Conservation (phyloP, 2,797 vertebrate genomes). For the Gastrophryne carolinensis region DNA sequence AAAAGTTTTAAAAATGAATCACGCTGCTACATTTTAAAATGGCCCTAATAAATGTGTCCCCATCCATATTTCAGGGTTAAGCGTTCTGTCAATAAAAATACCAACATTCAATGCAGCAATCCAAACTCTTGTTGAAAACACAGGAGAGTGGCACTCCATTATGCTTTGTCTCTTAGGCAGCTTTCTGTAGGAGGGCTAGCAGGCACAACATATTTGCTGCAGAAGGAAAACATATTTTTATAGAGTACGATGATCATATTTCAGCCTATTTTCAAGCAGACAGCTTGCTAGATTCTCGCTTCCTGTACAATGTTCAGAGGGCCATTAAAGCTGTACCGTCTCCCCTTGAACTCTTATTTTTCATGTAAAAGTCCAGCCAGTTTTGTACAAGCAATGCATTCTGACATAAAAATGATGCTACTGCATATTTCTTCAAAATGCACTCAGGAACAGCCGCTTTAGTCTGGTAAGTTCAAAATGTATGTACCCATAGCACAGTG, state of each 20-base stretch:
- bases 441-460: constrained; percentile 10
- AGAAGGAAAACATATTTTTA: constrained; percentile 46
- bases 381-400: constrained; percentile 15
- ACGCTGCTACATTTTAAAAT: background rate
- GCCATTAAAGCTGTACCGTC: constrained; percentile 19
- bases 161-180: constrained; percentile 43
- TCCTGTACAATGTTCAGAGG: constrained; percentile 14
- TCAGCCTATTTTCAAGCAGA: constrained; percentile 37
- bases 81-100: constrained; percentile 35
- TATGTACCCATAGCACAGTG: constrained; percentile 11
- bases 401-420: background rate
- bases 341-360: constrained; percentile 26
- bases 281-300: constrained; percentile 12
- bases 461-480: constrained; percentile 43
- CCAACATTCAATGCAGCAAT: constrained; percentile 38
- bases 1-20: too few species aligned
- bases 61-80: constrained; percentile 4
- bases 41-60: background rate
- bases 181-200: constrained; percentile 49
- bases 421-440: background rate
- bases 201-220: constrained; percentile 47
- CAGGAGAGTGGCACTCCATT: constrained; percentile 15
- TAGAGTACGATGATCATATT: constrained; percentile 44
- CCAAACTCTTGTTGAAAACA: constrained; percentile 40
- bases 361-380: constrained; percentile 4